phyloP scores from a whole-genome alignment of 2,113 vertebrate species.

The Tragelaphus strepsiceros region DNA sequence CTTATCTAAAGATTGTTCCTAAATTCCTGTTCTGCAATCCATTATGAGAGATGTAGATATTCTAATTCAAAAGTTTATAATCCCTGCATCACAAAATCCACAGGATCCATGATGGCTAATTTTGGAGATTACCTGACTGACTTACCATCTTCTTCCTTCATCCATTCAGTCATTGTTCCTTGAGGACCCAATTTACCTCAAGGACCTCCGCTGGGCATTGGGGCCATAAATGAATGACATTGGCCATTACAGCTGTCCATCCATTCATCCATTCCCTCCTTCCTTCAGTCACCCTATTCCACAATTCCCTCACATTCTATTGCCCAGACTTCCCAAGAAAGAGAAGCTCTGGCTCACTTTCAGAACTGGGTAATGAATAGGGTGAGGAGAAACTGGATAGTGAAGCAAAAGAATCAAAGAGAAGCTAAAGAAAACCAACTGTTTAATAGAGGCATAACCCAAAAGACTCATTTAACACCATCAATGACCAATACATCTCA shows the following conservation, averaged over 20 bases:
- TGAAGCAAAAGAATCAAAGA: background rate
- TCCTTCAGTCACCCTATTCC: background rate
- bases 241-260: background rate
- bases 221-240: background rate
- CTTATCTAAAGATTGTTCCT: background rate
- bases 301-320: background rate
- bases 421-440: background rate
- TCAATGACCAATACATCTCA: background rate
- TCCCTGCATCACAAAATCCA: background rate
- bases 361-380: background rate
- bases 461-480: background rate
- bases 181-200: background rate
- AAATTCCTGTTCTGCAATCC: background rate
- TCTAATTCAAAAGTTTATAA: background rate
- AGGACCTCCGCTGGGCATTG: background rate
- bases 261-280: background rate
- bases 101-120: background rate
- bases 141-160: background rate
- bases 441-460: background rate
- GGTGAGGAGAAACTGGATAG: background rate
- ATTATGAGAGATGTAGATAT: background rate
- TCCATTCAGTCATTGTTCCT: background rate
- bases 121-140: background rate
- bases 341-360: background rate
- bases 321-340: background rate